Base-by-base conservation (phyloP, 2,888 invertebrate species). In the Melieria crassipennis region DNA sequence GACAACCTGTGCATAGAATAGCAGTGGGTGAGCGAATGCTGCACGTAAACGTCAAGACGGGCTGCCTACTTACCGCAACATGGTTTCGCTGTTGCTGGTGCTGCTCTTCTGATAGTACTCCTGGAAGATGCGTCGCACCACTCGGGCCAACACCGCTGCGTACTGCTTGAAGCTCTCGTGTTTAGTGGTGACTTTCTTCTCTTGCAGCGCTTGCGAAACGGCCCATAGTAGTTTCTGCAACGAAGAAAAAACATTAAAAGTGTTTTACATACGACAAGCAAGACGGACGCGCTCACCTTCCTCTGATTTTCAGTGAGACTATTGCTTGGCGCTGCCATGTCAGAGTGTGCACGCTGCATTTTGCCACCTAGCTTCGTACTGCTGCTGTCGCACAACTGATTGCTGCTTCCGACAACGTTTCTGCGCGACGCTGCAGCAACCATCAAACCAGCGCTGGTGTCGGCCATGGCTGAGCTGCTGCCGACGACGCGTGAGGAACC, bases 151-250 rank as follows among this genome's bases (percentile, higher is more conserved):
- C 2, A 89, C 87, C 0, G 91, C 89, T 4, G 93, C 94, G 82
- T 91, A 92, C 74, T 91, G 89, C 70, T 92, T 91, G 86, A 94
- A 94, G 57, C 91, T 89, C 0, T 91, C 89, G 78, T 94, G 92
- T 45, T 81, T 82, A 0, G 88, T 89, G 0, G 90, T 90, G 81
- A 94, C 91, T 56, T 93, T 93, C 83, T 92, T 91, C 45, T 89
- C 88, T 58, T 93, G 90, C 16, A 94, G 87, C 0, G 94, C 92
- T 80, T 93, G 92, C 4, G 93, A 91, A 5, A 94, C 93, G 0
- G 94, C 94, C 94, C 94, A 94, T 16, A 94, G 87, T 45, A 94
- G 87, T 89, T 94, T 94, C 93, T 84, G 11, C 48, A 70, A 66
- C 7, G 16, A 68, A 50, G 4, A n/a, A 60, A 70, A 70, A 58